Evolutionary conservation across 2,113 vertebrate species (phyloP), one percentile per base, ranked within the genome.

Genomic region (Sander lucioperca): DNA sequence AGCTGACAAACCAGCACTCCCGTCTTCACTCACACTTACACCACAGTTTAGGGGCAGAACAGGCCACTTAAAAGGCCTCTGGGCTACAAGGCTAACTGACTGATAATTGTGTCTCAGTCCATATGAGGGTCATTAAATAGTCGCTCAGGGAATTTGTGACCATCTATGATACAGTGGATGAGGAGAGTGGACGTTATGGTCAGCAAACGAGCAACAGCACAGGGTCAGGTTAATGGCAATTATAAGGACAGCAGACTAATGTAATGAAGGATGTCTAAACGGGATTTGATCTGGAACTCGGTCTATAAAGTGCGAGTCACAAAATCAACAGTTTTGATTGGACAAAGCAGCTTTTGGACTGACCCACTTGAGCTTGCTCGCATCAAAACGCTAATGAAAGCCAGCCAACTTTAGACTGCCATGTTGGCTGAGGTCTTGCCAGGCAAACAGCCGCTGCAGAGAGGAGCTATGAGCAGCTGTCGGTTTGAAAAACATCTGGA

Each of bases 401-500:
- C 69, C 86, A 74, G 64, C 56, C n/a, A 10, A 67, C 74, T 71
- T 39, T 25, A 21, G 67, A 43, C 83, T 82, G 36, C 79, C 80
- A 82, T 83, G 74, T 82, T 68, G 79, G 84, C 80, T 77, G 77
- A 25, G 62, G 65, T 72, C 70, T 43, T 50, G 74, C 67, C 53
- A 9, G 25, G n/a, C 65, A 11, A 69, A 75, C 9, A 69, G 68
- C 39, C 0, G 12, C 57, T 10, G 48, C 68, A 25, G 63, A 73
- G 56, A n/a, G 11, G 19, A 73, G 61, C 80, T 50, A 19, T 0
- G 50, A 83, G 71, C 87, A 89, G 87, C 87, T 90, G 91, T 78
- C 36, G 16, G 56, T 70, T 59, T 36, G 57, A 62, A 51, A 80
- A 88, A 91, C 89, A 91, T 93, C 85, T 93, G 92, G 90, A 87